Conservation (phyloP, 2,113 vertebrate species). For the Actinemys pallida region DNA sequence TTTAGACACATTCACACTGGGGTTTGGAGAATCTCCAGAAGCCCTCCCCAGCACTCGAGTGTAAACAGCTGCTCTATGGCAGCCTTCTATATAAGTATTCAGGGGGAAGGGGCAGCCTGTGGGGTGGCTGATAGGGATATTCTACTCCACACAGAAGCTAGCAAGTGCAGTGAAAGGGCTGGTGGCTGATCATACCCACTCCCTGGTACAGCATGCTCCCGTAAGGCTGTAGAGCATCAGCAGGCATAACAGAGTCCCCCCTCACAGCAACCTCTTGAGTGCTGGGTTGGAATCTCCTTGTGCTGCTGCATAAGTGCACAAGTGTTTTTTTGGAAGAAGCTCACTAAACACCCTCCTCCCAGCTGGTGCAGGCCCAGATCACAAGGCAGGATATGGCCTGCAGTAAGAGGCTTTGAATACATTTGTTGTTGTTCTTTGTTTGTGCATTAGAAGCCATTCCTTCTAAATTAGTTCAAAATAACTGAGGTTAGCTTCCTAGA, state of each 20-base stretch:
- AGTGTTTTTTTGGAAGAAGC: not conserved
- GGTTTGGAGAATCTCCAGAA: too few relatives aligned
- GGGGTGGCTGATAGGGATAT: not conserved
- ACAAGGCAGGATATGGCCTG: not conserved
- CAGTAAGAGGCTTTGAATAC: not conserved
- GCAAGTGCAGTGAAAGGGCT: not conserved
- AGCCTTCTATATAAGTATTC: too few relatives aligned
- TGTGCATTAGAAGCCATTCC: slow-evolving; percentile 15
- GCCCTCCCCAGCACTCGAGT: too few relatives aligned
- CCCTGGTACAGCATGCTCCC: not conserved
- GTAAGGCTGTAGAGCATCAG: not conserved
- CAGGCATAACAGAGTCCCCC: not conserved
- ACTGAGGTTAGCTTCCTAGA: slow-evolving; percentile 25
- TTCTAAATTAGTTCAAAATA: slow-evolving; percentile 63
- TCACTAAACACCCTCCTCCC: not conserved
- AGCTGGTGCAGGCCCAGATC: not conserved
- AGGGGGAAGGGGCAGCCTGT: not conserved
- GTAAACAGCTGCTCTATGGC: too few relatives aligned
- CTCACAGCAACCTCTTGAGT: not conserved
- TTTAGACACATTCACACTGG: too few relatives aligned
- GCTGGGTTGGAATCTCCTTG: not conserved
- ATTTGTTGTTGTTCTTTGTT: not conserved
- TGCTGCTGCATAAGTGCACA: not conserved
- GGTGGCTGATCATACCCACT: not conserved
- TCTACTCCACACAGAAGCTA: not conserved